Evolutionary conservation across 2,797 vertebrate genomes (phyloP), one percentile per base, ranked within the genome.

Genomic region (Antrozous pallidus): DNA sequence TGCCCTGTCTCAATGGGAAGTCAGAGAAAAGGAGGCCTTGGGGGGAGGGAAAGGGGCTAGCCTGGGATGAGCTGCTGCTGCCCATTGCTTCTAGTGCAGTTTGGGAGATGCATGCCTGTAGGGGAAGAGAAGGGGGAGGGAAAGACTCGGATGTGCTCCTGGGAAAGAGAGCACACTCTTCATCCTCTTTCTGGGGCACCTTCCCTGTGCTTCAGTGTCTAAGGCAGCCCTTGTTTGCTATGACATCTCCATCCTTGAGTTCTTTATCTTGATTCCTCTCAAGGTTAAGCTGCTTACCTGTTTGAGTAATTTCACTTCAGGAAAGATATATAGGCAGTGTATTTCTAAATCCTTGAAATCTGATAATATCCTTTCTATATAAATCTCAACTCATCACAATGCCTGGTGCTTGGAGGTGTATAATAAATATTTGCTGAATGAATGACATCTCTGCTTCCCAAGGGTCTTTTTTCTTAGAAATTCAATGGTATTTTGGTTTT

Each of bases 281-380:
- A 54, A 5, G 8, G 74, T 51, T 88, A 86, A 86, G 47, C 40
- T 87, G 71, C 63, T 90, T 74, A 74, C 65, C 38, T 79, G 91
- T 92, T 54, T 88, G 45, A 95, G 88, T 73, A 71, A 90, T 88
- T 93, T 95, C 71, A 82, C 54, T 93, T 95, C 56, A 85, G 47
- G 63, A 87, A 85, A 54, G 61, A 74, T 84, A 73, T 70, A 51
- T 38, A 88, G 33, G 61, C 61, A 84, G 20, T 38, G 42, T 81
- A 71, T 88, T 90, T 90, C 51, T 90, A 93, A 92, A 90, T 82
- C 73, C 67, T 88, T 90, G 45, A 88, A 92, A 93, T 85, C 82
- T 73, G 70, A 40, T 91, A 31, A 54, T 94, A 36, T 93, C 40
- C 56, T 92, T 73, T 67, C 54, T 67, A 54, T 92, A 80, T 86